Percentiles rank a stretch among this genome's conserved stretches.
phyloP scores from a whole-genome alignment of 37 sponge, comb jelly and placozoan genomes.

The Spongia lamella region DNA sequence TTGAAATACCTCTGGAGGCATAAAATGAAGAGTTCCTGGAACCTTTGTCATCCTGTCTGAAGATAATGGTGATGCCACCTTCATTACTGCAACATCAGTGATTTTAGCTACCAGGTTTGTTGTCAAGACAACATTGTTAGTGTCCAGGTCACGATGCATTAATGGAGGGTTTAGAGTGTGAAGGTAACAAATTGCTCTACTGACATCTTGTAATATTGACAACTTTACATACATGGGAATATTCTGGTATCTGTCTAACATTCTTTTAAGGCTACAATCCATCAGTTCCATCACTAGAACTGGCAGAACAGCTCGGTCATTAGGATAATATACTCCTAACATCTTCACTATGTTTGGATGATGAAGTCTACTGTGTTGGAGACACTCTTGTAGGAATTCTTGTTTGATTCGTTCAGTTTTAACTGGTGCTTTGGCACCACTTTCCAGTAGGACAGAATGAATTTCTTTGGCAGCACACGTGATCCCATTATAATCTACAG shows the following conservation, averaged over 20 bases:
- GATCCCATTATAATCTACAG: constrained; percentile 22
- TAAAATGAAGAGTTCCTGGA: constrained; percentile 2
- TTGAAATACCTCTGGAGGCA: not conserved
- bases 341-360: constrained; percentile 23
- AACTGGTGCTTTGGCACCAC: not conserved
- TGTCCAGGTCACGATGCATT: constrained; percentile 11
- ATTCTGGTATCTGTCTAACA: not conserved
- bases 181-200: constrained; percentile 13
- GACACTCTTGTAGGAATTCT: constrained; percentile 10
- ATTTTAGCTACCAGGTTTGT: constrained; percentile 7
- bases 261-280: not conserved
- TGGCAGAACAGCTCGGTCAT: not conserved
- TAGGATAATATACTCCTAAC: constrained; percentile 8
- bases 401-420: not conserved
- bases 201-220: constrained; percentile 1
- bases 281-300: constrained; percentile 20
- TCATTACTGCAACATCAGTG: not conserved
- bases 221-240: not conserved
- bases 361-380: not conserved
- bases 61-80: not conserved
- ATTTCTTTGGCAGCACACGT: constrained; percentile 16
- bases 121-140: constrained; percentile 15
- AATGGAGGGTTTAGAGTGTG: constrained; percentile 25
- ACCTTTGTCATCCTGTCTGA: not conserved
- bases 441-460: not conserved